Conservation (phyloP, 2,113 vertebrate species). For the Scartelaos histophorus region DNA sequence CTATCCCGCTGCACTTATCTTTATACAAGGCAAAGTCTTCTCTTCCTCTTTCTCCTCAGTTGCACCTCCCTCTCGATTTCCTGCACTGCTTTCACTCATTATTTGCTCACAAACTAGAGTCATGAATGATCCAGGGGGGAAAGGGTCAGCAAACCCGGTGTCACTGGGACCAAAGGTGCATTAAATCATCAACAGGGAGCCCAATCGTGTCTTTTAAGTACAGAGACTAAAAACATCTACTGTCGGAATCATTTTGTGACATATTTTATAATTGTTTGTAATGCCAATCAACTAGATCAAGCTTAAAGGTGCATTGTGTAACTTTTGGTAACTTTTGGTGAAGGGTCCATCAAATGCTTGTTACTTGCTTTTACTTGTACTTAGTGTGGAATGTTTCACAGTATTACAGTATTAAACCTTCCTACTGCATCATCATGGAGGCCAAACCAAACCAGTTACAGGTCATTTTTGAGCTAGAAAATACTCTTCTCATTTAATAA, state of each 20-base stretch:
- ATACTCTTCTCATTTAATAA: no score
- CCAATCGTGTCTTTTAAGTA: neutral
- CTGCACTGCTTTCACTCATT: neutral
- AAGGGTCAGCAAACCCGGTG: conserved; percentile 5
- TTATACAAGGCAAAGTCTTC: conserved; percentile 34
- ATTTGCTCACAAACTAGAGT: conserved; percentile 1
- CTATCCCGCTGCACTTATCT: conserved; percentile 2
- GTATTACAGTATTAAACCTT: no score
- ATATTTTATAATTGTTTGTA: neutral
- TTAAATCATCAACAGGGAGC: neutral
- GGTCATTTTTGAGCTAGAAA: no score
- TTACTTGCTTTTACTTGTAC: no score
- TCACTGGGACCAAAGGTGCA: neutral
- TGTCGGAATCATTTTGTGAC: neutral
- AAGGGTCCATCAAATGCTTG: no score
- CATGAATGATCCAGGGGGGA: neutral
- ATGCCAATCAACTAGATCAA: neutral
- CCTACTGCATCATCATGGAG: no score
- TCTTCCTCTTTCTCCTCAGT: conserved; percentile 35
- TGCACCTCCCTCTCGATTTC: conserved; percentile 15
- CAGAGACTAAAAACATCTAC: neutral
- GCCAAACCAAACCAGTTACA: no score
- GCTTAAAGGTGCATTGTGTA: neutral
- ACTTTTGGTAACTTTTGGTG: no score
- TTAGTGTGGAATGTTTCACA: no score